These are phyloP conservation scores for Pheosia tremula DNA, from an alignment of 2,888 invertebrate genomes.

Conservation along the genomic window DNA sequence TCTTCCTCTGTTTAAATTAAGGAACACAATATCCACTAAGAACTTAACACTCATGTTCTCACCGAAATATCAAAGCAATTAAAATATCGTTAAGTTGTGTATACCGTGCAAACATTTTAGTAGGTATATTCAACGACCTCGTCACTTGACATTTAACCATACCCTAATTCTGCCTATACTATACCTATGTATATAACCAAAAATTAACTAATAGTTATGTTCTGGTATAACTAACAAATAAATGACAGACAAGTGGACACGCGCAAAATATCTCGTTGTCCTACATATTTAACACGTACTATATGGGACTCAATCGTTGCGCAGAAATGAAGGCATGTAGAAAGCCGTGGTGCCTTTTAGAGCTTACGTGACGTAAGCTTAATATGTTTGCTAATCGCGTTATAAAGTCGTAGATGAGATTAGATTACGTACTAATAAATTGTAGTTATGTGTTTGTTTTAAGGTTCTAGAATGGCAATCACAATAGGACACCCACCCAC, in stretches of 20 bases:
- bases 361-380: conserved; percentile 14
- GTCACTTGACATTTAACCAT: conserved; percentile 6
- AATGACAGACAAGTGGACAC: not conserved
- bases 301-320: conserved; percentile 24
- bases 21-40: too few relatives aligned
- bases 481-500: too few relatives aligned
- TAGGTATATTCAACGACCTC: not conserved
- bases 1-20: too few relatives aligned
- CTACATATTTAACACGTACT: conserved; percentile 13
- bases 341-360: conserved; percentile 40
- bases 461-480: too few relatives aligned
- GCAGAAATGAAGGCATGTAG: conserved; percentile 35
- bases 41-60: not conserved
- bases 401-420: too few relatives aligned
- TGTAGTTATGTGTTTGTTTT: too few relatives aligned
- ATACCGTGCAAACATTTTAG: conserved; percentile 6
- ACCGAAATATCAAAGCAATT: conserved; percentile 14
- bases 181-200: not conserved
- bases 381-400: not conserved
- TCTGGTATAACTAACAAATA: not conserved
- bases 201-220: not conserved
- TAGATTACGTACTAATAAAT: conserved; percentile 6
- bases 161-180: conserved; percentile 9
- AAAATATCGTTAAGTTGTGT: conserved; percentile 20
- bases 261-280: not conserved